A percentile compares a stretch with the other conserved stretches of the same genome.
Evolutionary conservation across 2,888 invertebrate genomes (phyloP).

Genomic region (Encarsia formosa): DNA sequence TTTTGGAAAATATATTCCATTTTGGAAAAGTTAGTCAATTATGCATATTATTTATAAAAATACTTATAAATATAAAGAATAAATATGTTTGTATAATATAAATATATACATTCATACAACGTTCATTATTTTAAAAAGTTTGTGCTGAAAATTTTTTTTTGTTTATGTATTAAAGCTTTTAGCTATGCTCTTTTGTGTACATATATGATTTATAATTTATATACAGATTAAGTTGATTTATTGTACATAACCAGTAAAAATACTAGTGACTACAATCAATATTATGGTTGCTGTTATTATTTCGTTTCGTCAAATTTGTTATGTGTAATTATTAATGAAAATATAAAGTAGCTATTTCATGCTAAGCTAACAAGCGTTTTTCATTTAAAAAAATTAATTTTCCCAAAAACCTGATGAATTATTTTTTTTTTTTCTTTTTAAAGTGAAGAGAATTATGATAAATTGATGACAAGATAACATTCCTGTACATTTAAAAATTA

Average conservation of each 20-base stretch:
- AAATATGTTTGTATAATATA: slow-evolving; percentile 23
- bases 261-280: slow-evolving; percentile 27
- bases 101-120: slow-evolving; percentile 29
- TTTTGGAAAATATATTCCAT: too few species aligned
- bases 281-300: slow-evolving; percentile 29
- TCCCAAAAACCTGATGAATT: too few species aligned
- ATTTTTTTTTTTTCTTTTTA: too few species aligned
- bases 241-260: slow-evolving; percentile 27
- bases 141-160: slow-evolving; percentile 17
- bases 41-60: slow-evolving; percentile 33
- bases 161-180: slow-evolving; percentile 27
- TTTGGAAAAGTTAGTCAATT: slow-evolving; percentile 34
- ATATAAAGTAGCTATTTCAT: slow-evolving; percentile 27
- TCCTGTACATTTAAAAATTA: too few species aligned
- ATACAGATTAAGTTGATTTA: slow-evolving; percentile 29
- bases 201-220: slow-evolving; percentile 29
- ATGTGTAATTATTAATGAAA: slow-evolving; percentile 29
- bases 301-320: slow-evolving; percentile 28
- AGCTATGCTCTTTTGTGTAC: slow-evolving; percentile 26
- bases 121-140: slow-evolving; percentile 15
- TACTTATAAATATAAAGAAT: slow-evolving; percentile 20
- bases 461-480: too few species aligned
- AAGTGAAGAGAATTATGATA: too few species aligned
- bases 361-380: slow-evolving; percentile 21
- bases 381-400: too few species aligned